Conservation (phyloP, 2,888 invertebrate genomes). For the Epinotia ramella region DNA sequence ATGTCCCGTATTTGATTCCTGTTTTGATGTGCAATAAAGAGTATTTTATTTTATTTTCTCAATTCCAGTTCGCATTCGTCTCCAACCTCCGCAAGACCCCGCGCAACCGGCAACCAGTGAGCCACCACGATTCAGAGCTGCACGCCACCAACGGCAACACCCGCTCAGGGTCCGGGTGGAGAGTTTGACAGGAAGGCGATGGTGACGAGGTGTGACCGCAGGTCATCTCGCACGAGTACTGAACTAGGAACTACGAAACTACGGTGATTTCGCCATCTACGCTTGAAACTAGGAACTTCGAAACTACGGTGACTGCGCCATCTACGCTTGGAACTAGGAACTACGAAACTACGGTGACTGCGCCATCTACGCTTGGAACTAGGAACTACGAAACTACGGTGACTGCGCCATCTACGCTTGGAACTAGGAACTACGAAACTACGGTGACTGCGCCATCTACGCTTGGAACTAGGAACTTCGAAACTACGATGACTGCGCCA, state of each 20-base stretch:
- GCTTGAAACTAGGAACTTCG: too few species aligned
- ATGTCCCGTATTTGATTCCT: too few species aligned
- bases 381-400: too few species aligned
- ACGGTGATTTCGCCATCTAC: too few species aligned
- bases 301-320: not conserved
- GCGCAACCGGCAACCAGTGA: constrained; percentile 58
- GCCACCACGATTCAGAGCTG: constrained; percentile 71
- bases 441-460: too few species aligned
- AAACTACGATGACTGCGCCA: too few species aligned
- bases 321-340: not conserved
- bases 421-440: not conserved
- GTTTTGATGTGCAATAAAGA: not conserved
- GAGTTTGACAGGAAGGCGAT: constrained; percentile 76
- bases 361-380: not conserved
- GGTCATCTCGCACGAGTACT: constrained; percentile 77
- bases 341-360: too few species aligned
- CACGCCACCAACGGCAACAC: constrained; percentile 77
- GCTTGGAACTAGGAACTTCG: too few species aligned
- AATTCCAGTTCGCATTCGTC: constrained; percentile 73
- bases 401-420: too few species aligned
- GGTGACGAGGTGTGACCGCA: constrained; percentile 59
- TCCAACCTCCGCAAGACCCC: constrained; percentile 75
- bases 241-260: not conserved
- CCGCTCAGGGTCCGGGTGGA: constrained; percentile 65
- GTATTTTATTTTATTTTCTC: not conserved